These are phyloP conservation scores for Drosophila oshimai DNA, from an alignment of 1,140 invertebrate genomes.

Conservation along the genomic window DNA sequence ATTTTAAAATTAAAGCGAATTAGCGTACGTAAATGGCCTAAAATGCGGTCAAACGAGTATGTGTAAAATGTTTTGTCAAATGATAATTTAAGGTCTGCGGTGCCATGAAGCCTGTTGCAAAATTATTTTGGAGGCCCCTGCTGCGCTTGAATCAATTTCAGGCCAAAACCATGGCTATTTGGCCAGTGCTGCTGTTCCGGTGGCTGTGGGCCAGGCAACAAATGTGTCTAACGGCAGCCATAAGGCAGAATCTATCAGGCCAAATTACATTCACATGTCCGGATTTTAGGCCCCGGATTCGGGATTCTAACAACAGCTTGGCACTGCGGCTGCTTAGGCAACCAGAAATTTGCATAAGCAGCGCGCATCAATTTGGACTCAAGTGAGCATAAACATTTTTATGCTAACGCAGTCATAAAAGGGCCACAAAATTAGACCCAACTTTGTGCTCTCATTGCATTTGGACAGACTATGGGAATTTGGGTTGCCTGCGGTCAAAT, in stretches of 20 bases:
- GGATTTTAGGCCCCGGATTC: neutral
- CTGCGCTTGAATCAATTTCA: slow-evolving; percentile 43
- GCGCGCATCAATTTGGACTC: slow-evolving; percentile 68
- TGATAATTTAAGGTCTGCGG: slow-evolving; percentile 34
- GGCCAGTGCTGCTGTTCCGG: slow-evolving; percentile 3
- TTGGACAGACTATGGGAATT: no score
- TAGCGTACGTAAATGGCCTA: no score
- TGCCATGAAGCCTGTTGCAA: slow-evolving; percentile 8
- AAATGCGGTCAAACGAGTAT: slow-evolving; percentile 8
- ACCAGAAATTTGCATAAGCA: slow-evolving; percentile 76
- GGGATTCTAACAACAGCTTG: slow-evolving; percentile 54
- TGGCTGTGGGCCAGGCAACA: slow-evolving; percentile 43
- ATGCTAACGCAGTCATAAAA: slow-evolving; percentile 67
- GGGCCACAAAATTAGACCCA: slow-evolving; percentile 29
- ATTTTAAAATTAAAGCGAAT: no score
- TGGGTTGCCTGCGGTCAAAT: slow-evolving; percentile 37
- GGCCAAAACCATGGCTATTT: neutral
- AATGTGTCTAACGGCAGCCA: slow-evolving; percentile 71
- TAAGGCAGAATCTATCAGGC: slow-evolving; percentile 70
- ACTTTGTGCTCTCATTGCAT: no score
- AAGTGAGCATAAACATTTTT: slow-evolving; percentile 75
- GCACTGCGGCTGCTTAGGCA: slow-evolving; percentile 63
- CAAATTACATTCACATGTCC: slow-evolving; percentile 65
- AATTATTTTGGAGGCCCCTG: slow-evolving; percentile 1
- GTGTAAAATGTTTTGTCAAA: slow-evolving; percentile 37